Percentiles rank a stretch among this genome's conserved stretches.
Conservation (phyloP, 2,113 vertebrate species). For the Gulo gulo region DNA sequence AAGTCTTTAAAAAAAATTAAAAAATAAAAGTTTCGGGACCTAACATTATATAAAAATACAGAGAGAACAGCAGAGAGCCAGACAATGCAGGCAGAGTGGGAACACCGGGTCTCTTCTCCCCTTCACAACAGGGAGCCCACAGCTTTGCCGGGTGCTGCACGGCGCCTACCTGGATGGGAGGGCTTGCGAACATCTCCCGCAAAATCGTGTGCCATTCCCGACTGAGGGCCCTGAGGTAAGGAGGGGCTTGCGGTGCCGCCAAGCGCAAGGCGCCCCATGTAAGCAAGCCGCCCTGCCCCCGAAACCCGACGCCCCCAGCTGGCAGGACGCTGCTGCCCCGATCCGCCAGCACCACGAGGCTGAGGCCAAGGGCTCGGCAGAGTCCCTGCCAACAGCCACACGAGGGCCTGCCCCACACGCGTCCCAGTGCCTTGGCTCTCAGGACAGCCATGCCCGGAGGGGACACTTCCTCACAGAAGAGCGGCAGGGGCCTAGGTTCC, state of each 20-base stretch:
- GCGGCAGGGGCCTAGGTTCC: neutral
- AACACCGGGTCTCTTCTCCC: neutral
- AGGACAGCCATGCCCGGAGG: neutral
- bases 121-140: neutral
- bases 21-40: neutral
- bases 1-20: too few relatives aligned
- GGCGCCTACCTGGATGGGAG: neutral
- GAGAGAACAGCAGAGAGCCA: neutral
- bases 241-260: too few relatives aligned
- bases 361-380: neutral
- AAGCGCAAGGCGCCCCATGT: neutral
- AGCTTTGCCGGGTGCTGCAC: neutral
- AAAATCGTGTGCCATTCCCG: neutral
- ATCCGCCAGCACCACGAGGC: neutral
- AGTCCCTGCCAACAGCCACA: neutral
- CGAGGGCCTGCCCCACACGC: rapidly evolving
- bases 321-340: neutral
- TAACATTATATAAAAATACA: too few relatives aligned
- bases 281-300: neutral
- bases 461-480: neutral
- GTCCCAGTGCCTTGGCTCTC: neutral
- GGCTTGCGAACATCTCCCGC: rapidly evolving
- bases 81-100: neutral
- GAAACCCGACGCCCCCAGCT: neutral
- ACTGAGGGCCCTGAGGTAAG: neutral